Conservation (phyloP, 2,113 vertebrate genomes). For the Corynorhinus townsendii region DNA sequence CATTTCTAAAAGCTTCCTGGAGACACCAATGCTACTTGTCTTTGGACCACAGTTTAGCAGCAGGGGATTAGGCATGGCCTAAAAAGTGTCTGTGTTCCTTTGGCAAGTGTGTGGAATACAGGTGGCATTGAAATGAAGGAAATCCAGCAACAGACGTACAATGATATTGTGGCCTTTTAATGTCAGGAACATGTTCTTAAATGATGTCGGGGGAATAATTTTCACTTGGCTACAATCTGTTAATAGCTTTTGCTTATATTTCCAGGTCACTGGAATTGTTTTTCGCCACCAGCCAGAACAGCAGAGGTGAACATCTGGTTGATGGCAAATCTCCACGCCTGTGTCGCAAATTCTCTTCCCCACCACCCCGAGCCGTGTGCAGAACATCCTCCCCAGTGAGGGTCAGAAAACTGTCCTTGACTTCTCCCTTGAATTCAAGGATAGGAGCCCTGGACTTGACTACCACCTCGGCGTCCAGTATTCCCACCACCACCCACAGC, state of each 20-base stretch:
- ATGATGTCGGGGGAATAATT: neutral
- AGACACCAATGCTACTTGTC: neutral
- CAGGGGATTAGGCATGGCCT: neutral
- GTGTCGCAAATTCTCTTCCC: conserved; percentile 96
- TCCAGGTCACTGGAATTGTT: conserved; percentile 95
- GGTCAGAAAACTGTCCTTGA: conserved; percentile 93
- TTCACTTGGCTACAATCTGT: neutral
- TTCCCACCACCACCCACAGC: conserved; percentile 85
- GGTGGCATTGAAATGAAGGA: neutral
- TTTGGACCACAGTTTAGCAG: neutral
- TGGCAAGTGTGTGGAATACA: neutral
- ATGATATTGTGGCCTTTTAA: neutral
- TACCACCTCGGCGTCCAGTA: conserved; percentile 82
- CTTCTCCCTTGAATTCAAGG: conserved; percentile 89
- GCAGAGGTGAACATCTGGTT: conserved; percentile 86
- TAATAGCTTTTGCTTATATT: neutral
- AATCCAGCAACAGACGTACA: neutral
- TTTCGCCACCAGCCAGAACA: conserved; percentile 94
- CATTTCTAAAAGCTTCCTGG: neutral
- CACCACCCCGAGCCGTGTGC: conserved; percentile 92
- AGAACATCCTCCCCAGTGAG: conserved; percentile 92
- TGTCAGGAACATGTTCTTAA: neutral
- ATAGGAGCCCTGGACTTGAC: conserved; percentile 90
- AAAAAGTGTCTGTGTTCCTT: neutral
- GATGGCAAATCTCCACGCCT: conserved; percentile 94